phyloP scores from a whole-genome alignment of 2,797 vertebrate species.

The Ficedula albicollis region DNA sequence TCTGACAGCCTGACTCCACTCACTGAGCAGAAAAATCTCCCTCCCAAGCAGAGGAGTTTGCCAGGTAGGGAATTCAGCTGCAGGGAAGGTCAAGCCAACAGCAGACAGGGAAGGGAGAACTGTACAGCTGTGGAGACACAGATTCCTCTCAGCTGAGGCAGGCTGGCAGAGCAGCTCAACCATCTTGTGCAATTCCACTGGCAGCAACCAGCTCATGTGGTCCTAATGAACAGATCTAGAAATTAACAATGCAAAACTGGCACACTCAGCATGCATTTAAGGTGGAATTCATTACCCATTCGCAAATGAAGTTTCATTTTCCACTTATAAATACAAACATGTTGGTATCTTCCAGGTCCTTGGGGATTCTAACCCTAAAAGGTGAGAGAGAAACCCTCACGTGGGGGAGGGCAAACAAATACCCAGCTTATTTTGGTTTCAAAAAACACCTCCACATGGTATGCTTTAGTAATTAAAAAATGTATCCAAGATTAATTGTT shows the following conservation, averaged over 20 bases:
- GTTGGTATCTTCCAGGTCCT: neutral
- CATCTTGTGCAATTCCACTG: neutral
- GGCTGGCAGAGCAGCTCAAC: neutral
- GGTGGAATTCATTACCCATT: neutral
- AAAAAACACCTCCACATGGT: neutral
- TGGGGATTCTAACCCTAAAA: neutral
- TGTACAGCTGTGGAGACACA: neutral
- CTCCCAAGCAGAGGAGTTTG: neutral
- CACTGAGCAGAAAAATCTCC: neutral
- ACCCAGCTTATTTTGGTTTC: neutral
- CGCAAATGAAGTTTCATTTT: neutral
- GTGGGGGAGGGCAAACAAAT: neutral
- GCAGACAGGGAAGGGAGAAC: neutral
- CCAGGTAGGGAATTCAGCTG: neutral
- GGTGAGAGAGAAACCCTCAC: neutral
- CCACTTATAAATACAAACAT: neutral
- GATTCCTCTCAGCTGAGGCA: neutral
- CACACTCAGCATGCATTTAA: neutral
- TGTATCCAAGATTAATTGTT: neutral
- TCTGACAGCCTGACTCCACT: neutral
- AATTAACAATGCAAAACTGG: neutral
- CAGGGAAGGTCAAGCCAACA: neutral
- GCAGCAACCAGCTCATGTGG: neutral
- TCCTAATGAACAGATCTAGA: neutral
- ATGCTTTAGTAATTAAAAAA: neutral